Evolutionary conservation across 2,888 invertebrate genomes (phyloP), one percentile per base, ranked within the genome.

Genomic region (Trissoscelio sp.): DNA sequence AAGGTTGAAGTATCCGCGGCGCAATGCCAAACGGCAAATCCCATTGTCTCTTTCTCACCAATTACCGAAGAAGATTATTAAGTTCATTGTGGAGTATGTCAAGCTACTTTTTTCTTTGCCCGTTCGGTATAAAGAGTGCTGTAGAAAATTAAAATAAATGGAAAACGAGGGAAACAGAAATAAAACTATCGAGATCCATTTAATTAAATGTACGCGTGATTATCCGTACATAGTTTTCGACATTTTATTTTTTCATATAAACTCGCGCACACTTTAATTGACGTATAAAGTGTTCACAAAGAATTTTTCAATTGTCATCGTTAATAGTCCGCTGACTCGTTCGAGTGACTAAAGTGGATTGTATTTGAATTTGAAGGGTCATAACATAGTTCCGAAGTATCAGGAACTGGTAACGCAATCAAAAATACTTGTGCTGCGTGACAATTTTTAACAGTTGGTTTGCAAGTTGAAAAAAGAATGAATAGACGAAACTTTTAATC

Each of bases 231-330:
- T 53, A 12, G 18, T 73, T 72, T 28, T 37, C 22, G 20, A 16
- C 37, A 20, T 37, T 67, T 51, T 0, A n/a, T 60, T 75, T 60
- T 67, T 67, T 44, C 31, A 44, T 57, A 34, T 53, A 14, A 64
- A 18, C 39, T 2, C 28, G 31, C 39, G 28, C 39, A 31, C 9
- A 42, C 0, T 79, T 73, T 79, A 79, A 79, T 79, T 73, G 79
- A 60, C 62, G 51, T 44, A 44, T 67, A 48, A 74, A 80, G 46
- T 39, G 20, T 55, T 55, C 14, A n/a, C 31, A 34, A 79, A 44
- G 73, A 79, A 74, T 73, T 74, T 34, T 74, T 74, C 74, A 64
- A 64, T 69, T 73, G 69, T 69, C 69, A 74, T 44, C 69, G 69
- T 64, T 73, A 72, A 73, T 69, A 64, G 64, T 58, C 64, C 39